These are phyloP conservation scores for Tribolium freemani DNA, from an alignment of 2,888 invertebrate genomes.

Conservation along the genomic window DNA sequence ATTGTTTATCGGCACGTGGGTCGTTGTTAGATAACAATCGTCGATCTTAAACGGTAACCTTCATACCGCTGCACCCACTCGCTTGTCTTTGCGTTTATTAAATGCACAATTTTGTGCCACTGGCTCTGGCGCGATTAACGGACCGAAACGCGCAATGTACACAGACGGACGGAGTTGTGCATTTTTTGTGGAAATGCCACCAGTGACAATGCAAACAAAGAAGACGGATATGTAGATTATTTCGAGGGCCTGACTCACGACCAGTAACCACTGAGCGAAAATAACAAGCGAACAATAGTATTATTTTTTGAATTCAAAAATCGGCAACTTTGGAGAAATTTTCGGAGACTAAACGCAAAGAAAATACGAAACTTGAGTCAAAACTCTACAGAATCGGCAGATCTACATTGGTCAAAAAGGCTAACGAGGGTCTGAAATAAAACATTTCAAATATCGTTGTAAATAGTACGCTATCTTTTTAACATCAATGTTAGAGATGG, in stretches of 20 bases:
- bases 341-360: no score
- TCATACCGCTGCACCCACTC: conserved; percentile 36
- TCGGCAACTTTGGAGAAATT: no score
- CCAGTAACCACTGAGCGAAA: conserved; percentile 36
- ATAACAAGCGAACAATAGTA: background rate
- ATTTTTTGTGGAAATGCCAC: conserved; percentile 1
- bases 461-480: no score
- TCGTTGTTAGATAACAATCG: conserved; percentile 40
- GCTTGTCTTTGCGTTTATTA: background rate
- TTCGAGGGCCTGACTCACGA: conserved; percentile 44
- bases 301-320: no score
- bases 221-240: conserved; percentile 36
- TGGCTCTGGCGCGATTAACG: conserved; percentile 29
- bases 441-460: no score
- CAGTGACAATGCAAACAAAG: conserved; percentile 45
- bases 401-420: no score
- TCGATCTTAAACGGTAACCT: conserved; percentile 36
- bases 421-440: no score
- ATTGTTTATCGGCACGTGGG: conserved; percentile 45
- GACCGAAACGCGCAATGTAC: conserved; percentile 9
- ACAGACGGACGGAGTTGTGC: background rate
- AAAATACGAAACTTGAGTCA: no score
- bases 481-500: no score
- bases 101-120: conserved; percentile 31
- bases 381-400: no score